Evolutionary conservation across 2,113 vertebrate genomes (phyloP).

Genomic region (Archocentrus centrarchus): DNA sequence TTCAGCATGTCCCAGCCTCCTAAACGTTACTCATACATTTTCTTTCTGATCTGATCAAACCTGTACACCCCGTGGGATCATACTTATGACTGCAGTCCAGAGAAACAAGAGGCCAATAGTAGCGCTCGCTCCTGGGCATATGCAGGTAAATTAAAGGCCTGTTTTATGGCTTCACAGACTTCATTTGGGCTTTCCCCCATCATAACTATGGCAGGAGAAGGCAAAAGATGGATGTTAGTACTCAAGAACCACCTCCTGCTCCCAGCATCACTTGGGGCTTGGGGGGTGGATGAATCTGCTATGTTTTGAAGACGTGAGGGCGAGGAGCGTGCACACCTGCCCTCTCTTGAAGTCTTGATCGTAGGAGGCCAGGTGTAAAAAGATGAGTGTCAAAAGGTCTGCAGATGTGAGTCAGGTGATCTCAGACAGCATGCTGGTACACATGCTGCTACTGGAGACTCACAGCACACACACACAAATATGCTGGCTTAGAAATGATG

Average conservation of each 20-base stretch:
- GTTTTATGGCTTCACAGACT: slow-evolving; percentile 66
- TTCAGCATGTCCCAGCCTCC: slow-evolving; percentile 34
- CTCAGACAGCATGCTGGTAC: slow-evolving; percentile 33
- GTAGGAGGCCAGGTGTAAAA: slow-evolving; percentile 58
- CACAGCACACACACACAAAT: slow-evolving; percentile 14
- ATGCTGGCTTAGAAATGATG: neutral
- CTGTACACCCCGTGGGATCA: slow-evolving; percentile 50
- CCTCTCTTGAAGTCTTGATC: slow-evolving; percentile 58
- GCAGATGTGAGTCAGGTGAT: slow-evolving; percentile 59
- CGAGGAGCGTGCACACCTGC: slow-evolving; percentile 62
- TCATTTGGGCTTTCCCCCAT: slow-evolving; percentile 62
- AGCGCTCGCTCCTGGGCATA: slow-evolving; percentile 55
- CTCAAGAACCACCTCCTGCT: slow-evolving; percentile 26
- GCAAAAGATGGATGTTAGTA: slow-evolving; percentile 34
- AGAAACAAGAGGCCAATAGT: slow-evolving; percentile 32
- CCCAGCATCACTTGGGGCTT: slow-evolving; percentile 42
- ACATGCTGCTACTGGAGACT: slow-evolving; percentile 4
- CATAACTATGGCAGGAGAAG: slow-evolving; percentile 19
- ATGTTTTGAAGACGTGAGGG: slow-evolving; percentile 49
- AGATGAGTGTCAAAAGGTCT: slow-evolving; percentile 51
- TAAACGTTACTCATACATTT: slow-evolving; percentile 43
- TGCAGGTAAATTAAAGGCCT: slow-evolving; percentile 68
- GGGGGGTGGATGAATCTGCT: slow-evolving; percentile 32
- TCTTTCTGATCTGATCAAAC: slow-evolving; percentile 60
- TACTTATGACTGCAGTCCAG: slow-evolving; percentile 40